These are phyloP conservation scores for Ctenomys sociabilis DNA, from an alignment of 2,113 vertebrate species.

Conservation along the genomic window DNA sequence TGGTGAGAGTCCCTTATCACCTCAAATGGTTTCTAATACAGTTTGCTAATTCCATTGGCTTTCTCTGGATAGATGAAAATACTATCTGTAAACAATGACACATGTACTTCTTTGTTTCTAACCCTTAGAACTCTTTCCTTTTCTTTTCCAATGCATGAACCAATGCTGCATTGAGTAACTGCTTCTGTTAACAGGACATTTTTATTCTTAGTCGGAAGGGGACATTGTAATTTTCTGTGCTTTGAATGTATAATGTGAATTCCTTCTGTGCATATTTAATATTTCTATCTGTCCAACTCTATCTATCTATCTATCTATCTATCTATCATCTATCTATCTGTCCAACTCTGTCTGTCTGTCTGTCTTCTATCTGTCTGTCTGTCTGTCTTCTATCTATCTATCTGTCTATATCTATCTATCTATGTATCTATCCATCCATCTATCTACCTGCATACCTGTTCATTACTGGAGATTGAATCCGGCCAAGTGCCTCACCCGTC, in stretches of 20 bases:
- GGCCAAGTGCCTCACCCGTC: not conserved
- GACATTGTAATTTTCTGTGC: not conserved
- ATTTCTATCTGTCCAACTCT: not conserved
- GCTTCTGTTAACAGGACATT: not conserved
- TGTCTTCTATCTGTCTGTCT: not conserved
- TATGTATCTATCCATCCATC: not conserved
- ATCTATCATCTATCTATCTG: too few species aligned
- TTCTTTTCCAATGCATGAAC: not conserved
- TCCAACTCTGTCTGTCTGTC: not conserved
- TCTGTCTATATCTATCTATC: not conserved
- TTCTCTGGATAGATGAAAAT: slow-evolving; percentile 34
- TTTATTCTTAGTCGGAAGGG: not conserved
- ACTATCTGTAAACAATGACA: slow-evolving; percentile 43
- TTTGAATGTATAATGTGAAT: not conserved
- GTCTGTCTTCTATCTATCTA: not conserved
- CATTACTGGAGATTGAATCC: not conserved
- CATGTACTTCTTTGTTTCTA: slow-evolving; percentile 45
- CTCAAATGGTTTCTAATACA: slow-evolving; percentile 49
- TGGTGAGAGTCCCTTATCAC: slow-evolving; percentile 36
- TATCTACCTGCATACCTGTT: not conserved
- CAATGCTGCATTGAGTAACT: not conserved
- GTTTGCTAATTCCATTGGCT: slow-evolving; percentile 52
- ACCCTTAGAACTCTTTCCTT: slow-evolving; percentile 22
- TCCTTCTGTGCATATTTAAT: not conserved
- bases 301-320: too few species aligned